Base-by-base conservation (phyloP, 1,140 invertebrate genomes). In the Sarcophaga peregrina region DNA sequence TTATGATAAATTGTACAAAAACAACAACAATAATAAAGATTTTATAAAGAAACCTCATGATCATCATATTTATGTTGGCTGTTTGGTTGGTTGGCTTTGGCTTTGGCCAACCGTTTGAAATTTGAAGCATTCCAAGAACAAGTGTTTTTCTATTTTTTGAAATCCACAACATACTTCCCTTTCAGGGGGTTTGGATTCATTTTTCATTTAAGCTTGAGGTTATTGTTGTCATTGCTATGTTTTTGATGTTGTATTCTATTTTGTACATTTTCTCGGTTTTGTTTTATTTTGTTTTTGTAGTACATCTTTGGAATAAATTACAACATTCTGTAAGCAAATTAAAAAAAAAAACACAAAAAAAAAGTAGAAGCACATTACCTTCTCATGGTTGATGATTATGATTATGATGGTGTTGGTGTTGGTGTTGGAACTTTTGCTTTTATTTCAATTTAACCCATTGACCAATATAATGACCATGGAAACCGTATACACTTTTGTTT, bases 321-420 rank as follows among this genome's bases (percentile, higher is more conserved):
- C 62, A 68, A 8, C 17, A 13, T 68, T 68, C 62, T 68, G 62
- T 68, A 68, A 68, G 9, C 15, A 58, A 15, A 58, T 15, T 13
- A 58, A 58, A n/a, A 58, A 58, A 37, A 13, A 58, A 58, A 58
- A 58, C 54, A 7, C 6, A 58, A 58, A 58, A 58, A 15, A 7
- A 58, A 58, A n/a, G 7, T 58, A 58, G 13, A n/a, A 1, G 54
- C n/a, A 15, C 15, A n/a, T 6, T n/a, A n/a, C 15, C 0, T 62
- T 62, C 62, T 68, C 62, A 68, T 68, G 62, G 62, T 68, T 68
- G 17, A 68, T 68, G 62, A 68, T 68, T 68, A 68, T 68, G 17
- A 52, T 52, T 52, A 52, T 37, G 25, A 37, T 37, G 25, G 25
- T 37, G 25, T 1, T 37, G 25, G 25, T 37, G 25, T 37, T 37